Evolutionary conservation across 2,797 vertebrate genomes (phyloP).

Genomic region (Euthynnus affinis): DNA sequence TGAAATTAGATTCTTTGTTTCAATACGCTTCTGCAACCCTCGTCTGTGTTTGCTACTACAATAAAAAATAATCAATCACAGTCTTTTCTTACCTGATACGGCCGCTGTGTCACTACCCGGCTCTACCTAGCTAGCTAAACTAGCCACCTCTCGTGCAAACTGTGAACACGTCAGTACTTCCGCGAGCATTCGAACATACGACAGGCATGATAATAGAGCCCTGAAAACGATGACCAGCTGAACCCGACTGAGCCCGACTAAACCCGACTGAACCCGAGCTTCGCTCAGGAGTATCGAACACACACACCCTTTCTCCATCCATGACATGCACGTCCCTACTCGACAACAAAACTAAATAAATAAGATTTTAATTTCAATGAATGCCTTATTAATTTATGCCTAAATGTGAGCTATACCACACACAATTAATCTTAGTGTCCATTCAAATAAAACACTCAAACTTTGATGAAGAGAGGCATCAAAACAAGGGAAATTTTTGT

Average conservation of each 20-base stretch:
- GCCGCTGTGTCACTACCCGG: slow-evolving; percentile 87
- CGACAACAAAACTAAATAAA: background rate
- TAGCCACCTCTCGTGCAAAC: slow-evolving; percentile 74
- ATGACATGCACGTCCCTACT: background rate
- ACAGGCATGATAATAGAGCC: slow-evolving; percentile 56
- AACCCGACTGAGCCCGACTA: background rate
- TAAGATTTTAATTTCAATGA: background rate
- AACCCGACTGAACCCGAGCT: too few species aligned
- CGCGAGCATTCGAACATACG: slow-evolving; percentile 58
- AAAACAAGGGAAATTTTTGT: slow-evolving; percentile 62
- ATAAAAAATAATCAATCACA: slow-evolving; percentile 34
- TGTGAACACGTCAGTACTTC: slow-evolving; percentile 89
- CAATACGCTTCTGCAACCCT: rapidly evolving
- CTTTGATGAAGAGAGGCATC: slow-evolving; percentile 30
- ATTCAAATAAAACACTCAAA: background rate
- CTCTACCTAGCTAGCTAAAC: slow-evolving; percentile 81
- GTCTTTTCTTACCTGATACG: slow-evolving; percentile 83
- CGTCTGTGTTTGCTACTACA: background rate
- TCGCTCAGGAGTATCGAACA: background rate
- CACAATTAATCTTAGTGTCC: background rate
- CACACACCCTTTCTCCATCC: background rate
- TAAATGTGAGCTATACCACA: background rate
- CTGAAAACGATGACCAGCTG: slow-evolving; percentile 28
- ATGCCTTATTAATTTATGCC: background rate
- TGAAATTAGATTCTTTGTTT: background rate